phyloP scores from a whole-genome alignment of 1,140 invertebrate species.

The Microplitis mediator region DNA sequence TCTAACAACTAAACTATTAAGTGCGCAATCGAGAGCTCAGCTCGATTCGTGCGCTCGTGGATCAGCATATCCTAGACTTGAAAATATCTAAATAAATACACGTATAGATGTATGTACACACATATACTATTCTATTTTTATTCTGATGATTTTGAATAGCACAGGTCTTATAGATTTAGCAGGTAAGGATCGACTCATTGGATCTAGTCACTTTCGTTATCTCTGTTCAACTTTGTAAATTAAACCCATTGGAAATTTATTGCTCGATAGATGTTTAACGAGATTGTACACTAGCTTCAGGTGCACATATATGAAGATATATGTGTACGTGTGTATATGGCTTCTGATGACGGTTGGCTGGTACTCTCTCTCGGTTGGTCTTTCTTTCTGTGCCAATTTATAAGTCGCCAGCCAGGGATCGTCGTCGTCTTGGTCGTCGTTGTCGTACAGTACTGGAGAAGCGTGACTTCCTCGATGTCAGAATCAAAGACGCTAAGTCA shows the following conservation, averaged over 20 bases:
- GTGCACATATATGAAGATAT: neutral
- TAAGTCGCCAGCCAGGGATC: neutral
- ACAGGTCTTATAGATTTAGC: neutral
- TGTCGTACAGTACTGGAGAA: constrained; percentile 6
- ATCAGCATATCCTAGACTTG: too few species aligned
- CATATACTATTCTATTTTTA: too few species aligned
- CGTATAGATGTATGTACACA: too few species aligned
- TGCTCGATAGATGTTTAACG: constrained; percentile 8
- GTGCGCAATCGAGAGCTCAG: neutral
- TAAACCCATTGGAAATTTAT: neutral
- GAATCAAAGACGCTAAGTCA: neutral
- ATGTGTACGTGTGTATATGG: neutral
- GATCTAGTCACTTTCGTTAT: neutral
- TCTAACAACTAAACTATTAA: constrained; percentile 12
- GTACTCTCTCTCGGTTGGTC: too few species aligned
- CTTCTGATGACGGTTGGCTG: too few species aligned
- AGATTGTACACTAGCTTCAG: neutral
- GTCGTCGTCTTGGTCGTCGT: neutral
- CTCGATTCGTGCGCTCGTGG: neutral
- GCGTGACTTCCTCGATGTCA: constrained; percentile 28
- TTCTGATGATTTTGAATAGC: too few species aligned
- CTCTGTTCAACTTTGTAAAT: neutral
- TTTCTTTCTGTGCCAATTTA: constrained; percentile 15
- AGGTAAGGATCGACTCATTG: neutral
- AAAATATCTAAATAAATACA: too few species aligned